Conservation (phyloP, 1,140 invertebrate genomes). For the Zaprionus davidi region DNA sequence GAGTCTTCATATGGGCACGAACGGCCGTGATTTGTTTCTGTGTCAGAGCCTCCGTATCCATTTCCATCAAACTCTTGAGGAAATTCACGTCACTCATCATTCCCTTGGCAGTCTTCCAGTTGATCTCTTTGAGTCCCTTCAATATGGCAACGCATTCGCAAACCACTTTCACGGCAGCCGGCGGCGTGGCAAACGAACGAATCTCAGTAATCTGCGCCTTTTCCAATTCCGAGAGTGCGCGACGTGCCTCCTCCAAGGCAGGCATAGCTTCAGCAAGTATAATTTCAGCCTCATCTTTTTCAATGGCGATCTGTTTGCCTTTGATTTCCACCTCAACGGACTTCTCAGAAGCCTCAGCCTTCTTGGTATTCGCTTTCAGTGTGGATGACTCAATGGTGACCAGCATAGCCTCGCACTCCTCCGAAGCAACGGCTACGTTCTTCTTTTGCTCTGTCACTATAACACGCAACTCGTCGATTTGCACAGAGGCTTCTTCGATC, state of each 20-base stretch:
- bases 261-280: slow-evolving; percentile 92
- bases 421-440: slow-evolving; percentile 74
- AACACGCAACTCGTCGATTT: slow-evolving; percentile 77
- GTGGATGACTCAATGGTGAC: slow-evolving; percentile 85
- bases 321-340: slow-evolving; percentile 92
- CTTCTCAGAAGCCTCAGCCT: slow-evolving; percentile 90
- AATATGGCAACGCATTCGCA: slow-evolving; percentile 95
- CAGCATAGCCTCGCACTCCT: slow-evolving; percentile 81
- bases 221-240: slow-evolving; percentile 91
- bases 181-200: slow-evolving; percentile 93
- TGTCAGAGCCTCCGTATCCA: slow-evolving; percentile 93
- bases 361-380: slow-evolving; percentile 89
- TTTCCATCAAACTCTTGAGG: slow-evolving; percentile 90
- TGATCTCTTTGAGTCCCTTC: slow-evolving; percentile 92
- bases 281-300: slow-evolving; percentile 93
- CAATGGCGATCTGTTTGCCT: slow-evolving; percentile 89
- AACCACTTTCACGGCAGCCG: slow-evolving; percentile 93
- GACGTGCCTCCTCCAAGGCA: slow-evolving; percentile 90
- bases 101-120: slow-evolving; percentile 94
- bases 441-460: slow-evolving; percentile 82
- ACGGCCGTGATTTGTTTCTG: slow-evolving; percentile 89
- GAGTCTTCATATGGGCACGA: slow-evolving; percentile 88
- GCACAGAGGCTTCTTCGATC: slow-evolving; percentile 80
- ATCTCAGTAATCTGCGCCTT: slow-evolving; percentile 97
- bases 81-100: slow-evolving; percentile 96